Percentiles rank a stretch among this genome's conserved stretches.
These are phyloP conservation scores for Campaea margaritaria DNA, from an alignment of 2,888 invertebrate genomes.

Conservation along the genomic window DNA sequence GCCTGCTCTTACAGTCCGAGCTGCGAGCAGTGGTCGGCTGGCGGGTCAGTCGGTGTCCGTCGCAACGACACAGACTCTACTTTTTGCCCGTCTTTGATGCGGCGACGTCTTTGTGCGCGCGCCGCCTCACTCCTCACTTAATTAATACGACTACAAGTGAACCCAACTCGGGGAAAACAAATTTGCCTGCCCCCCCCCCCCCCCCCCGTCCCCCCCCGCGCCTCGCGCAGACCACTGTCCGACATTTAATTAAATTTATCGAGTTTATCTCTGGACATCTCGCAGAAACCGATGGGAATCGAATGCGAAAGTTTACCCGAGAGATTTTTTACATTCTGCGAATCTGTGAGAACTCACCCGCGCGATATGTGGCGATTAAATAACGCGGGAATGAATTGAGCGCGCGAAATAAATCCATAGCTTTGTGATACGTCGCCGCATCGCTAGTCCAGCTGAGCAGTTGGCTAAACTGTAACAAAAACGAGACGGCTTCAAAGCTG, in stretches of 20 bases:
- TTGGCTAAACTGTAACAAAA: conserved; percentile 62
- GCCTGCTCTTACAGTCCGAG: too few species aligned
- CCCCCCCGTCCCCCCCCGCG: conserved; percentile 30
- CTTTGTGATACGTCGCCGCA: conserved; percentile 12
- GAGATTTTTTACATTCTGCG: conserved; percentile 70
- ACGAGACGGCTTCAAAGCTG: conserved; percentile 52
- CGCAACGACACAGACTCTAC: conserved; percentile 24
- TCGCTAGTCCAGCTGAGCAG: conserved; percentile 52
- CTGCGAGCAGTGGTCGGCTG: too few species aligned
- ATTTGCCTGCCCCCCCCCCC: conserved; percentile 61
- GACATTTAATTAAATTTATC: conserved; percentile 82
- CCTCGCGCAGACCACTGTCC: conserved; percentile 43
- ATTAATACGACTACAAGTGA: conserved; percentile 69
- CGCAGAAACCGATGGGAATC: conserved; percentile 72
- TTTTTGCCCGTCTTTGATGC: conserved; percentile 48
- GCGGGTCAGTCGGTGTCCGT: conserved; percentile 16
- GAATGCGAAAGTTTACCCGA: conserved; percentile 61
- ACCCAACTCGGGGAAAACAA: conserved; percentile 68
- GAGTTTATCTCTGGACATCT: conserved; percentile 75
- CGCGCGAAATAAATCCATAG: conserved; percentile 54
- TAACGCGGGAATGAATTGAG: conserved; percentile 49
- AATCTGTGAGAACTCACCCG: conserved; percentile 65
- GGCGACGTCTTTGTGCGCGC: conserved; percentile 56
- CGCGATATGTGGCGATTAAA: conserved; percentile 45
- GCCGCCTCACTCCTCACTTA: conserved; percentile 60